phyloP scores from a whole-genome alignment of 2,113 vertebrate species.

The Xyliphius kryptos region DNA sequence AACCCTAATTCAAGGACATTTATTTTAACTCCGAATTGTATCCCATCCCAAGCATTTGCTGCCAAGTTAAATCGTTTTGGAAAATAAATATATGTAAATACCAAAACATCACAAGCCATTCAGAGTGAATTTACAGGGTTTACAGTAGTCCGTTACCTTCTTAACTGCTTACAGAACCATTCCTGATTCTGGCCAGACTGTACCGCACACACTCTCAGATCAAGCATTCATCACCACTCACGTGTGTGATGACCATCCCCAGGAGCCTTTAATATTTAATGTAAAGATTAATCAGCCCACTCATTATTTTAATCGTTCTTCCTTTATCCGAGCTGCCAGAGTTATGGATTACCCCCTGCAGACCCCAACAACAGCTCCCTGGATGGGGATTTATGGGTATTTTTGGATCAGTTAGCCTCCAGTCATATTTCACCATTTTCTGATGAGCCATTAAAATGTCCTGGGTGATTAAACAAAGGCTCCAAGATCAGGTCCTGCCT shows the following conservation, averaged over 20 bases:
- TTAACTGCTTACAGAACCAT: constrained; percentile 22
- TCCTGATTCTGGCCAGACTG: constrained; percentile 18
- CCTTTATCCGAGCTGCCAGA: constrained; percentile 44
- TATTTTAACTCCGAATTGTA: neutral
- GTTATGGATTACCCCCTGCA: constrained; percentile 48
- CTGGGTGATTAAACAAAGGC: constrained; percentile 47
- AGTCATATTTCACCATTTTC: constrained; percentile 49
- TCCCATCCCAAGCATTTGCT: neutral
- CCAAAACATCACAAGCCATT: neutral
- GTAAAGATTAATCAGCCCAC: constrained; percentile 53
- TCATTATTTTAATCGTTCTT: constrained; percentile 56
- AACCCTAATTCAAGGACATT: too few relatives aligned
- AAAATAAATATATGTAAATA: constrained; percentile 1
- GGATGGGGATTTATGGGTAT: constrained; percentile 49
- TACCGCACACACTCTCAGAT: constrained; percentile 21
- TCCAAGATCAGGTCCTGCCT: constrained; percentile 33
- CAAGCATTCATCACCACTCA: constrained; percentile 43
- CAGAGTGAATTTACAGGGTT: constrained; percentile 2
- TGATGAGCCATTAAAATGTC: constrained; percentile 51
- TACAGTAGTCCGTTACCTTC: constrained; percentile 3
- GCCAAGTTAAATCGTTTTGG: too few relatives aligned
- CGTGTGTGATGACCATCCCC: constrained; percentile 42
- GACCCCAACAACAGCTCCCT: constrained; percentile 42
- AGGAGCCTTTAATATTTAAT: constrained; percentile 50
- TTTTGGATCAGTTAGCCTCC: constrained; percentile 50